Conservation (phyloP, 2,888 invertebrate species). For the Neoaliturus tenellus region DNA sequence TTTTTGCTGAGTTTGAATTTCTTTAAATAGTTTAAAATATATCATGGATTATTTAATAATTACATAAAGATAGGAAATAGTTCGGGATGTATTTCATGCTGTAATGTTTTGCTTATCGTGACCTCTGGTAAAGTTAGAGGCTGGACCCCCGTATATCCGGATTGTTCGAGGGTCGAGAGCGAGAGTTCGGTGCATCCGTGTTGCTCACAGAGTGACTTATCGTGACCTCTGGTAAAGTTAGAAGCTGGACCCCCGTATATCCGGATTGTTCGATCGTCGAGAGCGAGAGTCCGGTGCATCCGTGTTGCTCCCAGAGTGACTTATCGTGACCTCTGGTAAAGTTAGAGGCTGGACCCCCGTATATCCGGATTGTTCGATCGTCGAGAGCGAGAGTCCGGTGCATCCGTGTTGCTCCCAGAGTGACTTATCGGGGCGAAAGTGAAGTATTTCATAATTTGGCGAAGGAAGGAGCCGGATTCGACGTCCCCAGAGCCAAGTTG, state of each 20-base stretch:
- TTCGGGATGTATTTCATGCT: no score
- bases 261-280: not conserved
- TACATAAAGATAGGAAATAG: no score
- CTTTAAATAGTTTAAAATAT: no score
- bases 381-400: not conserved
- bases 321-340: slow-evolving; percentile 13
- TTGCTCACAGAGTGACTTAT: no score
- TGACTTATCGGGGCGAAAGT: slow-evolving; percentile 30
- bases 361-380: not conserved
- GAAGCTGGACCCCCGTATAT: not conserved
- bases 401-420: slow-evolving; percentile 8
- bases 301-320: no score
- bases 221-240: no score
- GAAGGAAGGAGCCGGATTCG: not conserved
- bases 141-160: not conserved
- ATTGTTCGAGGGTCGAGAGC: not conserved
- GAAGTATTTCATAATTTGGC: slow-evolving; percentile 42
- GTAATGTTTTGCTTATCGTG: no score
- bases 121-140: no score
- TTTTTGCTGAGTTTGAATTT: no score
- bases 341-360: not conserved
- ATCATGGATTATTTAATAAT: no score
- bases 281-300: not conserved
- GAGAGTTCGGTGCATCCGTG: not conserved
- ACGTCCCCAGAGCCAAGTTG: not conserved